A percentile compares a stretch with the other conserved stretches of the same genome.
These are phyloP conservation scores for Syngnathoides biaculeatus DNA, from an alignment of 2,113 vertebrate species.

Conservation along the genomic window DNA sequence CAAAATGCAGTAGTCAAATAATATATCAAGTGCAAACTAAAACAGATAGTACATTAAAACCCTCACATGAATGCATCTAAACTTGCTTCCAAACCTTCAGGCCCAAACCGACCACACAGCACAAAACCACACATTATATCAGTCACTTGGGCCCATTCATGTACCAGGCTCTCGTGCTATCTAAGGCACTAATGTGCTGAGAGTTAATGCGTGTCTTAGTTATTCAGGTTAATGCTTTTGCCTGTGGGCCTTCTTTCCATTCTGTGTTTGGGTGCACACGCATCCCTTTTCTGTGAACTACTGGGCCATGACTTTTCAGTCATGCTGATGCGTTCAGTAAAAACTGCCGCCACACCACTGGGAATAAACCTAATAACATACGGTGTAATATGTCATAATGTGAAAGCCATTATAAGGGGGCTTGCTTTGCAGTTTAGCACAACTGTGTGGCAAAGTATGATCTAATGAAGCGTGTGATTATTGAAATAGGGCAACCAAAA, in stretches of 20 bases:
- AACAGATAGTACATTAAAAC: not conserved
- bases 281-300: slow-evolving; percentile 39
- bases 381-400: slow-evolving; percentile 12
- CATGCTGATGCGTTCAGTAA: slow-evolving; percentile 35
- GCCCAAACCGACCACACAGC: not conserved
- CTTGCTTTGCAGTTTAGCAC: slow-evolving; percentile 4
- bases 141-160: slow-evolving; percentile 13
- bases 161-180: slow-evolving; percentile 24
- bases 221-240: slow-evolving; percentile 67
- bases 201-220: slow-evolving; percentile 51
- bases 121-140: slow-evolving; percentile 6
- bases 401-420: slow-evolving; percentile 12
- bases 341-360: slow-evolving; percentile 32
- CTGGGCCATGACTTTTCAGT: slow-evolving; percentile 42
- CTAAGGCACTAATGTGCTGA: slow-evolving; percentile 39
- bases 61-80: not conserved
- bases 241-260: slow-evolving; percentile 56
- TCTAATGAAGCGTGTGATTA: not conserved
- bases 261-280: slow-evolving; percentile 43
- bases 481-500: not conserved
- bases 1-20: not conserved
- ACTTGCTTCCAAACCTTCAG: not conserved
- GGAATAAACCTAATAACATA: slow-evolving; percentile 32
- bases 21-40: not conserved
- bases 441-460: not conserved